phyloP scores from a whole-genome alignment of 1,140 invertebrate genomes.

The Achroia grisella region DNA sequence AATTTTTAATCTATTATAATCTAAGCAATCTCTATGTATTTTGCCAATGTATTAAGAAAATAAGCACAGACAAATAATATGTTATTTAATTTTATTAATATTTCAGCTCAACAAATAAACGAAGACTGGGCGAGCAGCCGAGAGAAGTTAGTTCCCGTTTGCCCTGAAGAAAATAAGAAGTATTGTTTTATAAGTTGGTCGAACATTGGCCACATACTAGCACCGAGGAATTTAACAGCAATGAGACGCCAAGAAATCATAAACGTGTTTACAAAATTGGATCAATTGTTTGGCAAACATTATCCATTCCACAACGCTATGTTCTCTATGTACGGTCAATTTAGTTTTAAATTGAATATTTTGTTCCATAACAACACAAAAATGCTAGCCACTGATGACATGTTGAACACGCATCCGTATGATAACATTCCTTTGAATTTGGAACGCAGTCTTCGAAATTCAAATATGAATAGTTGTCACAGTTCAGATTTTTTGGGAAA shows the following conservation, averaged over 20 bases:
- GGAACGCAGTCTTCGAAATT: constrained; percentile 36
- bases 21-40: too few relatives aligned
- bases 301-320: constrained; percentile 75
- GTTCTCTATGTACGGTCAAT: constrained; percentile 80
- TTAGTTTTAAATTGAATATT: constrained; percentile 75
- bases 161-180: constrained; percentile 68
- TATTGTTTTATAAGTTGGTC: constrained; percentile 82
- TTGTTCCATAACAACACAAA: constrained; percentile 81
- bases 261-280: constrained; percentile 78
- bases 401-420: constrained; percentile 55
- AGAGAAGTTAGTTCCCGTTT: constrained; percentile 66
- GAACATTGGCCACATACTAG: constrained; percentile 77
- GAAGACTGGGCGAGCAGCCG: constrained; percentile 21
- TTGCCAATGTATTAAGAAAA: too few relatives aligned
- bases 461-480: constrained; percentile 27
- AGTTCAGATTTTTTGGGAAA: constrained; percentile 12
- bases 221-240: constrained; percentile 71
- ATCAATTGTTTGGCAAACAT: constrained; percentile 79
- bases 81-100: constrained; percentile 9
- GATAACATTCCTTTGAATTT: constrained; percentile 49
- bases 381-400: constrained; percentile 55
- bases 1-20: too few relatives aligned
- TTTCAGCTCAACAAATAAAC: constrained; percentile 32
- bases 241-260: constrained; percentile 77
- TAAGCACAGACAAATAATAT: neutral